Base-by-base conservation (phyloP, 2,888 invertebrate species). In the Sphaeridia pumilis region DNA sequence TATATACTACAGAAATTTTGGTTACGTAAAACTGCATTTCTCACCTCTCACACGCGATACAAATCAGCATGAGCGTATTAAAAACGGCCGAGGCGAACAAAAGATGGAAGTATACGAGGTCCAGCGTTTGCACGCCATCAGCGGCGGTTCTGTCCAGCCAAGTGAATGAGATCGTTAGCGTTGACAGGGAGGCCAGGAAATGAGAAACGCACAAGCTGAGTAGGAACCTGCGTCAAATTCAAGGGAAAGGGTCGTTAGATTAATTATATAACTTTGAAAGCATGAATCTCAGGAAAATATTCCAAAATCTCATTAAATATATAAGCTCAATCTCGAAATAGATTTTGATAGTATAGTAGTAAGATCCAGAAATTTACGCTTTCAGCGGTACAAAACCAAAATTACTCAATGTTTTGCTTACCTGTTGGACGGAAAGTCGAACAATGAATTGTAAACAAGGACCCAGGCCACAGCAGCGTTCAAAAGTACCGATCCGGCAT, bases 401-500 rank as follows among this genome's bases (percentile, higher is more conserved):
- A 24, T 14, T 12, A 46, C n/a, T n/a, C n/a, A 25, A 20, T 5
- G 26, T 38, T 31, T 38, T 21, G 42, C 25, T 61, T 52, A 63
- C 64, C 63, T 59, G 53, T 61, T 65, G 17, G 63, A 63, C n/a
- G 65, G 59, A 46, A 56, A 59, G 27, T 56, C 55, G 17, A 62
- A 54, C 25, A 65, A 53, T 28, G 60, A 58, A 46, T 61, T 59
- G 49, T 57, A 55, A 41, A 59, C 57, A n/a, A 65, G 47, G 2
- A 61, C 59, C 21, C 63, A 60, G 49, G 63, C 58, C 38, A 65
- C 61, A 21, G 65, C 63, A 36, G 60, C 65, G 52, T 65, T 65
- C 54, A 63, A 61, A 44, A 59, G 25, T 31, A 65, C 54, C 17
- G 61, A 57, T 20, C 60, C 43, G 28, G 58, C 35, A 45, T 63